Percentiles rank a stretch among this genome's conserved stretches.
phyloP scores from a whole-genome alignment of 2,888 invertebrate genomes.

The Linyphia triangularis region DNA sequence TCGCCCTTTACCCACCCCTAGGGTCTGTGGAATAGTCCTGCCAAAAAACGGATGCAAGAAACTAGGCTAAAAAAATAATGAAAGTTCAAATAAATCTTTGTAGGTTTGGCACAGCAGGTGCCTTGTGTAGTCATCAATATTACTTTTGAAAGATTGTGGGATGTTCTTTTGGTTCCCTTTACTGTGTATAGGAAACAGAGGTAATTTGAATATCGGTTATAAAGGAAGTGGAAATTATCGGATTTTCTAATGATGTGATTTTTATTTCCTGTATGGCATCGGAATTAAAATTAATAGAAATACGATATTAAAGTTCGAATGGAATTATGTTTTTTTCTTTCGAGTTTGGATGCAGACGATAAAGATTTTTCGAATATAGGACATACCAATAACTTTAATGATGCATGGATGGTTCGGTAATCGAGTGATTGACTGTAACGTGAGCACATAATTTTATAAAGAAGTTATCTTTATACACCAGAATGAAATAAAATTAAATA shows the following conservation, averaged over 20 bases:
- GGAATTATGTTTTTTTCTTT: background rate
- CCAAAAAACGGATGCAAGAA: constrained; percentile 22
- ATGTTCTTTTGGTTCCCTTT: constrained; percentile 26
- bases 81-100: constrained; percentile 56
- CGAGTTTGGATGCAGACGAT: background rate
- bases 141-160: constrained; percentile 22
- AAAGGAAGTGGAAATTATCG: constrained; percentile 52
- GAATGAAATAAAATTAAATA: too few species aligned
- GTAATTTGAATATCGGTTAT: constrained; percentile 37
- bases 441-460: too few species aligned
- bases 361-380: background rate
- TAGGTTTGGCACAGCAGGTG: constrained; percentile 26
- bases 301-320: background rate
- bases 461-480: too few species aligned
- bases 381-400: background rate
- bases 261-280: constrained; percentile 41
- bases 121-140: constrained; percentile 55
- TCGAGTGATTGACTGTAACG: too few species aligned
- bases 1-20: background rate
- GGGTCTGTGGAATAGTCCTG: constrained; percentile 12
- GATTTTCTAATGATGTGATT: constrained; percentile 15
- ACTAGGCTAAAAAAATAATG: constrained; percentile 25
- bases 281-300: constrained; percentile 37
- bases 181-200: background rate
- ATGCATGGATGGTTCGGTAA: too few species aligned